A percentile compares a stretch with the other conserved stretches of the same genome.
These are phyloP conservation scores for Troides oblongomaculatus DNA, from an alignment of 2,888 invertebrate species.

Conservation along the genomic window DNA sequence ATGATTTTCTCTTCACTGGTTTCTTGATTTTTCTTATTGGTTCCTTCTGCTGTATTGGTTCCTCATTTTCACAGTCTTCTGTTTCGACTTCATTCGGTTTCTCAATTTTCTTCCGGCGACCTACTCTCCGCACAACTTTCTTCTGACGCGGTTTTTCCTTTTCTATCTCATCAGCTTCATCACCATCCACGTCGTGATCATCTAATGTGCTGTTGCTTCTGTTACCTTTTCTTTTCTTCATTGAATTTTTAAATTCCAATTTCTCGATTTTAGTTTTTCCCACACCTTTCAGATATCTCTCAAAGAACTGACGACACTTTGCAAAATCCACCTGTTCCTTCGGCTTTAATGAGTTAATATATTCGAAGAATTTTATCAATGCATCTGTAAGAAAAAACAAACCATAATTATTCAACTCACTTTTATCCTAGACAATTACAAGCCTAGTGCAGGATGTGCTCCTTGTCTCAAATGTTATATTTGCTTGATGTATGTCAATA, in stretches of 20 bases:
- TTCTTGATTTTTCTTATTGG: constrained; percentile 34
- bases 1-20: constrained; percentile 56
- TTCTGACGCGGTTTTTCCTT: constrained; percentile 29
- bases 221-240: constrained; percentile 45
- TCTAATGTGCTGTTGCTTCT: constrained; percentile 28
- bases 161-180: constrained; percentile 31
- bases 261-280: constrained; percentile 79
- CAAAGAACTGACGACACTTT: constrained; percentile 84
- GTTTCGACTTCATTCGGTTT: constrained; percentile 37
- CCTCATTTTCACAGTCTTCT: constrained; percentile 53
- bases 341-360: constrained; percentile 84
- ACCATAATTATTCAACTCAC: neutral
- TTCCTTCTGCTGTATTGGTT: constrained; percentile 40
- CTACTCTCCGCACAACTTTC: constrained; percentile 32
- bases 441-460: no score
- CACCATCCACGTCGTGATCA: constrained; percentile 29
- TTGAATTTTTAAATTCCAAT: constrained; percentile 74
- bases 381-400: constrained; percentile 70
- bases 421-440: no score
- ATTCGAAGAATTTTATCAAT: constrained; percentile 83
- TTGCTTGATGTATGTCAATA: constrained; percentile 33
- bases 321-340: constrained; percentile 87
- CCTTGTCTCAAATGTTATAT: no score
- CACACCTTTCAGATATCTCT: constrained; percentile 81
- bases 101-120: constrained; percentile 35